Evolutionary conservation across 2,113 vertebrate genomes (phyloP).

Genomic region (Thoracochromis brauschi): DNA sequence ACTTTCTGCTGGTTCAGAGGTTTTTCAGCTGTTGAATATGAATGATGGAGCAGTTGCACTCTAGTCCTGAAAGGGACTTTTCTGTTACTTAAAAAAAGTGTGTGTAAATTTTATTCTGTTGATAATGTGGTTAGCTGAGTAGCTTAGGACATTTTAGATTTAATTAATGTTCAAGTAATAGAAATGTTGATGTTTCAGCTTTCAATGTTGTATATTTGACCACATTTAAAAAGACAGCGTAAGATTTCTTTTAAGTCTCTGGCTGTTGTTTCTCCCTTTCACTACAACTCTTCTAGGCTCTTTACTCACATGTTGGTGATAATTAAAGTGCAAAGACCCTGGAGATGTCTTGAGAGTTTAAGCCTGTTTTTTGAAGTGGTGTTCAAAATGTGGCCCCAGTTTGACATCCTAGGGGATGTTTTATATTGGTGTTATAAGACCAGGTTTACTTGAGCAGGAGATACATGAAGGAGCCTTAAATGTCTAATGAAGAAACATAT

Average conservation of each 20-base stretch:
- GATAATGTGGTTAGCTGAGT: not conserved
- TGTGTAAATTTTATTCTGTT: not conserved
- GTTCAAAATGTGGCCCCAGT: not conserved
- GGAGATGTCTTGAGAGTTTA: not conserved
- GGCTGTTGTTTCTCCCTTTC: not conserved
- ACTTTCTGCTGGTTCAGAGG: slow-evolving; percentile 12
- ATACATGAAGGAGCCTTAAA: accelerated
- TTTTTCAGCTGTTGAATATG: not conserved
- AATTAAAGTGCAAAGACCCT: not conserved
- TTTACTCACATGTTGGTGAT: not conserved
- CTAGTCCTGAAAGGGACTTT: not conserved
- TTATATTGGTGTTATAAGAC: not conserved
- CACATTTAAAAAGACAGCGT: not conserved
- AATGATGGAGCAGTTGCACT: not conserved
- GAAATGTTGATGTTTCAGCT: not conserved
- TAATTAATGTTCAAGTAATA: not conserved
- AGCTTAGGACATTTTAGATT: not conserved
- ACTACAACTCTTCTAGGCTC: not conserved
- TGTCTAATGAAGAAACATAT: not conserved
- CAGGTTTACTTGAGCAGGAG: not conserved
- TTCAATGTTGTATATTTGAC: not conserved
- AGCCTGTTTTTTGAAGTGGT: not conserved
- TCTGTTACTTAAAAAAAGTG: not conserved
- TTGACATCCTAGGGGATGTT: not conserved
- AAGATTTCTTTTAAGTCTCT: accelerated